Evolutionary conservation across 2,797 vertebrate genomes (phyloP).

Genomic region (Spondyliosoma cantharus): DNA sequence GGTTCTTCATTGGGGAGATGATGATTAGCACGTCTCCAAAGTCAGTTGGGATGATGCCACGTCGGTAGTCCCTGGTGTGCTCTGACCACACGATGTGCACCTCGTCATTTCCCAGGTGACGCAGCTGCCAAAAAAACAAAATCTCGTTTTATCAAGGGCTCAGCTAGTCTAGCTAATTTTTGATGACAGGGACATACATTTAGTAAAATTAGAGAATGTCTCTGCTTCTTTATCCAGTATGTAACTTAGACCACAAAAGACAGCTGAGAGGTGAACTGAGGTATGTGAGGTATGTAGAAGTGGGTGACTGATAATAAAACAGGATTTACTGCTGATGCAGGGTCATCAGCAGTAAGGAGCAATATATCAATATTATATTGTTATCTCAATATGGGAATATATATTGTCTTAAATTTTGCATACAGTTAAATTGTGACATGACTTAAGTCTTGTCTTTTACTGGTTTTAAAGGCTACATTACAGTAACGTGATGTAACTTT

Average conservation of each 20-base stretch:
- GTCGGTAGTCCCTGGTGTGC: conserved; percentile 95
- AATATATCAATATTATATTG: too few species aligned
- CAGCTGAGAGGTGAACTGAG: conserved; percentile 7
- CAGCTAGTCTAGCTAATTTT: conserved; percentile 48
- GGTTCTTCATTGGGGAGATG: conserved; percentile 98
- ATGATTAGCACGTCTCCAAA: conserved; percentile 97
- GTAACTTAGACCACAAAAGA: not conserved
- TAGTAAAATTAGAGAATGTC: conserved; percentile 30
- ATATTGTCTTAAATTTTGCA: too few species aligned
- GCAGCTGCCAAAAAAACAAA: conserved; percentile 88
- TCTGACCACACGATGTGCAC: conserved; percentile 99
- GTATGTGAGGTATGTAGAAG: not conserved
- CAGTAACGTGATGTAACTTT: too few species aligned
- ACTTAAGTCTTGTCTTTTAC: too few species aligned
- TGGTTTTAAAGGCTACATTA: too few species aligned
- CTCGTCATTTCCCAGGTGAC: conserved; percentile 99
- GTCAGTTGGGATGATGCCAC: conserved; percentile 97
- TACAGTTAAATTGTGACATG: too few species aligned
- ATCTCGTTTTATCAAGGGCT: conserved; percentile 64
- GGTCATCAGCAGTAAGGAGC: too few species aligned
- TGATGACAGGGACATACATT: conserved; percentile 58
- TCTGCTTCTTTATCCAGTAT: conserved; percentile 29
- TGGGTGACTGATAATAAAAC: conserved; percentile 12
- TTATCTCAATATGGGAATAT: too few species aligned
- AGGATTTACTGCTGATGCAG: conserved; percentile 7